Base-by-base conservation (phyloP, 92 coral and sea anemone species). In the Bergia sp. region DNA sequence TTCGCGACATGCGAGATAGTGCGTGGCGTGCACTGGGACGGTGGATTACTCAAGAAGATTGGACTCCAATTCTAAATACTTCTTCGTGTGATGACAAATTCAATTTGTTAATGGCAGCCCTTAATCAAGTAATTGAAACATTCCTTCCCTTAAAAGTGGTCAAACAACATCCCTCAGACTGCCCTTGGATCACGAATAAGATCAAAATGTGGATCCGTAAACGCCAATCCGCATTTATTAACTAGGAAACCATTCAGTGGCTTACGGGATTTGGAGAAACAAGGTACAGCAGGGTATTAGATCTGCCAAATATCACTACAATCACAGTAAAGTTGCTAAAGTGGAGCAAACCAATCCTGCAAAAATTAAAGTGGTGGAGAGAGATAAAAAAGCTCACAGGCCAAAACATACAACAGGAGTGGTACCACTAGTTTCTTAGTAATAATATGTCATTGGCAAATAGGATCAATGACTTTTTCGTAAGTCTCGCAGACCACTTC, bases 241-340 rank as follows among this genome's bases (percentile, higher is more conserved):
- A 40, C 72, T 3, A 76, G 39, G 67, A 4, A 61, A 61, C 18
- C 1, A 61, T n/a, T 87, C 90, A 18, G 18, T n/a, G 12, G 67
- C 67, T 11, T 61, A 61, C 67, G 20, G 67, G 20, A 11, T 11
- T n/a, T 61, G 67, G 67, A 79, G 85, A 66, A 87, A 87, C 64
- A 58, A 87, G 72, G 79, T 58, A 9, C 91, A 82, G 86, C 12
- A 58, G 2, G 89, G 45, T 47, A 89, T 89, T 69, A 29, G 29
- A 29, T 29, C 29, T 29, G 29, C 29, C 29, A 29, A 29, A 29
- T 29, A 29, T 29, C 29, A 29, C 29, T 29, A 29, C 29, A 29
- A 29, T 29, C 29, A 29, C 29, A 29, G 29, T 29, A 29, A 29
- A 45, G 82, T 86, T 16, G 80, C 15, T 42, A 85, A 86, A 61